Conservation (phyloP, 2,888 invertebrate species). For the Adelognathus sp. region DNA sequence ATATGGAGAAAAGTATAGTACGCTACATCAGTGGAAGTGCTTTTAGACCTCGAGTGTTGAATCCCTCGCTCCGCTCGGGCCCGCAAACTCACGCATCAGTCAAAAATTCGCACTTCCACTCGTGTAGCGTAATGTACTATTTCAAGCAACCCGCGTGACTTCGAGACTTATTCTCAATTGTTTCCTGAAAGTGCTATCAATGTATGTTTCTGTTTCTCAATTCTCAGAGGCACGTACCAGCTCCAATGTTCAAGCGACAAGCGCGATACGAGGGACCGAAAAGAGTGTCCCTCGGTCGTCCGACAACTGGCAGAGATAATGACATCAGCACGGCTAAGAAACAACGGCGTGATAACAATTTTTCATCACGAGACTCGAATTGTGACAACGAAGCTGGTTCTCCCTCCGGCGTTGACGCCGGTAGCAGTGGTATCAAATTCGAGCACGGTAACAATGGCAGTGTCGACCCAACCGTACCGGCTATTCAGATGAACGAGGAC, state of each 20-base stretch:
- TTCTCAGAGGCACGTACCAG: slow-evolving; percentile 72
- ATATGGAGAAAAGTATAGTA: too few species aligned
- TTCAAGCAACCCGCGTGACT: too few species aligned
- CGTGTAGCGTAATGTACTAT: too few species aligned
- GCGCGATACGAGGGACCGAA: slow-evolving; percentile 81
- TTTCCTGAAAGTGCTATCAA: slow-evolving; percentile 2
- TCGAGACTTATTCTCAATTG: background rate
- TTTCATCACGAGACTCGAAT: slow-evolving; percentile 34
- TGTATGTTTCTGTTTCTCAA: background rate
- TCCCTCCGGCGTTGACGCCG: background rate
- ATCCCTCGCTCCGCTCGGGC: too few species aligned
- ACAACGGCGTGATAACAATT: slow-evolving; percentile 24
- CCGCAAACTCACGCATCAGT: too few species aligned
- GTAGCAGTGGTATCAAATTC: slow-evolving; percentile 59
- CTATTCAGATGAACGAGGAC: slow-evolving; percentile 72
- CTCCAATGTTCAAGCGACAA: slow-evolving; percentile 78
- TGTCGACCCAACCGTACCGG: slow-evolving; percentile 73
- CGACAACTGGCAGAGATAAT: slow-evolving; percentile 56
- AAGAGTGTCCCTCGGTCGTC: slow-evolving; percentile 79
- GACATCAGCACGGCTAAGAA: slow-evolving; percentile 35
- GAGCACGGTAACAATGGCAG: slow-evolving; percentile 66
- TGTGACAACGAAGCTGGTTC: slow-evolving; percentile 45
- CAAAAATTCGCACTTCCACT: too few species aligned
- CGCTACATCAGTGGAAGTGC: too few species aligned
- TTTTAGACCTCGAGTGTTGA: too few species aligned